Evolutionary conservation across 2,797 vertebrate genomes (phyloP).

Genomic region (Tragopan temminckii): DNA sequence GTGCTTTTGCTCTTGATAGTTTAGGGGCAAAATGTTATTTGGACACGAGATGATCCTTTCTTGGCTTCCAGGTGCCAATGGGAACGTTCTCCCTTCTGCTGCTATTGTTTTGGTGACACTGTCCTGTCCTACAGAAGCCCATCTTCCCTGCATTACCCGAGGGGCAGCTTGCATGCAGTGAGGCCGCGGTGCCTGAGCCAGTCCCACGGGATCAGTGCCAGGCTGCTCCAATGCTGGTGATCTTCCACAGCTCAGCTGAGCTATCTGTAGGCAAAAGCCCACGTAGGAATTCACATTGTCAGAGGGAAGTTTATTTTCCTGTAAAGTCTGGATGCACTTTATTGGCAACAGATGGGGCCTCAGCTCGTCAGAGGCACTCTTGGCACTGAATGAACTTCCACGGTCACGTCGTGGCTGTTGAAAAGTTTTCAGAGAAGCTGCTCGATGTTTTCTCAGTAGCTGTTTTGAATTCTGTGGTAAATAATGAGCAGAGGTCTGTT

Average conservation of each 20-base stretch:
- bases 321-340: not conserved
- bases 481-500: not conserved
- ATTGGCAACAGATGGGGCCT: not conserved
- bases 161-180: not conserved
- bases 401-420: not conserved
- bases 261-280: not conserved
- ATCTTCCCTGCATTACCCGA: rapidly evolving
- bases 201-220: not conserved
- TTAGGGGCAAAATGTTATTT: not conserved
- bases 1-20: not conserved
- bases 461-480: not conserved
- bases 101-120: not conserved
- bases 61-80: not conserved
- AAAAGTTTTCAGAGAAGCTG: not conserved
- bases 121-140: not conserved
- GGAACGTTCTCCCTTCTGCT: not conserved
- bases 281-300: not conserved
- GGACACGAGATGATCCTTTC: not conserved
- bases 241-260: not conserved
- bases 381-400: not conserved
- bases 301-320: not conserved
- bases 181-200: not conserved
- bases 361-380: not conserved
- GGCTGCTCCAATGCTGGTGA: not conserved
- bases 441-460: not conserved